A percentile compares a stretch with the other conserved stretches of the same genome.
Evolutionary conservation across 1,140 invertebrate species (phyloP).

Genomic region (Platyura marginata): DNA sequence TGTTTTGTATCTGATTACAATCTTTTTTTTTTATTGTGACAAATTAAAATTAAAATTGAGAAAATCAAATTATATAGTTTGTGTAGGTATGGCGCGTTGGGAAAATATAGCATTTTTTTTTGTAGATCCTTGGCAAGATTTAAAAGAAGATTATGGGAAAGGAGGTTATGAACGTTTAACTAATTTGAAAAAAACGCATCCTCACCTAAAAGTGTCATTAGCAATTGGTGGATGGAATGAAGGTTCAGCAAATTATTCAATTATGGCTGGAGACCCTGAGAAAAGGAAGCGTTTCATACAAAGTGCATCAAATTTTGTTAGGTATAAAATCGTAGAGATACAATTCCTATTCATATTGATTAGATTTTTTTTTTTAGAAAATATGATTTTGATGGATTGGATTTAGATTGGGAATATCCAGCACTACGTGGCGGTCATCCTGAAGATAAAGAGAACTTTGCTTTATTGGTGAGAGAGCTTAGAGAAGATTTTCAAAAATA

Average conservation of each 20-base stretch:
- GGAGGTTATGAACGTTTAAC: constrained; percentile 51
- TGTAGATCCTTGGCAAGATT: constrained; percentile 54
- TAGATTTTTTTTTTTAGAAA: constrained; percentile 36
- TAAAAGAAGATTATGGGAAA: constrained; percentile 52
- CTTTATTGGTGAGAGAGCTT: constrained; percentile 49
- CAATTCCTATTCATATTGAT: no score
- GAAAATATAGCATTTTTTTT: no score
- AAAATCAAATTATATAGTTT: no score
- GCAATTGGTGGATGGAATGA: constrained; percentile 84
- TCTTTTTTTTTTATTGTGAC: no score
- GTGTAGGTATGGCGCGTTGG: no score
- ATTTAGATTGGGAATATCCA: constrained; percentile 74
- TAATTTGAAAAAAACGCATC: constrained; percentile 42
- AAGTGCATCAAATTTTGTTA: constrained; percentile 17
- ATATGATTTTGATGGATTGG: constrained; percentile 65
- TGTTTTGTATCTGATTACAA: no score
- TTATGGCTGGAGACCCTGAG: constrained; percentile 37
- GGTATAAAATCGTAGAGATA: no score
- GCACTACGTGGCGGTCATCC: constrained; percentile 48
- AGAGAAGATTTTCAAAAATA: constrained; percentile 35
- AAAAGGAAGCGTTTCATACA: constrained; percentile 36
- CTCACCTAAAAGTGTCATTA: constrained; percentile 52
- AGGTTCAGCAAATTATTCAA: constrained; percentile 61
- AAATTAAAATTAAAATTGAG: no score
- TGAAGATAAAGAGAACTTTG: constrained; percentile 60